Conservation (phyloP, 2,888 invertebrate genomes). For the Gasteruption jaculator region DNA sequence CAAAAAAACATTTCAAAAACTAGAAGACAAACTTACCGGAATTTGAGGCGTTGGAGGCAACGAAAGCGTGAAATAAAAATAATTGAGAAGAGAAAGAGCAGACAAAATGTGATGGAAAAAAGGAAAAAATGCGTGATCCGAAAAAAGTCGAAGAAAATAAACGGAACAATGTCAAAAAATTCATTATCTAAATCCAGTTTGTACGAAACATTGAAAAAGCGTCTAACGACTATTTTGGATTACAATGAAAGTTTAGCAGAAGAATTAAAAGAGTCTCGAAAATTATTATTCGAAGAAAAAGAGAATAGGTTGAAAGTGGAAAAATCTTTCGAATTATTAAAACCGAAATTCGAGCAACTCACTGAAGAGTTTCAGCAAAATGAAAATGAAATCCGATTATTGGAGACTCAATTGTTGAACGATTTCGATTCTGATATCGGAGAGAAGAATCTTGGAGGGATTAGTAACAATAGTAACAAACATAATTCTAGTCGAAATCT, state of each 20-base stretch:
- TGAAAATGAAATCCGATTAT: too few relatives aligned
- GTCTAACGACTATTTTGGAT: slow-evolving; percentile 18
- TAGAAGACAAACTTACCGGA: too few relatives aligned
- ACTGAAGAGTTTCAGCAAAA: too few relatives aligned
- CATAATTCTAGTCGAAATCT: too few relatives aligned
- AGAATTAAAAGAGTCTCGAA: slow-evolving; percentile 20
- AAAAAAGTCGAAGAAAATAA: background rate
- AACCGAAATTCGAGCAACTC: slow-evolving; percentile 22
- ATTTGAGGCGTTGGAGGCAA: too few relatives aligned
- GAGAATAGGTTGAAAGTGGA: slow-evolving; percentile 24
- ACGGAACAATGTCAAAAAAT: background rate
- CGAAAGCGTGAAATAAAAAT: too few relatives aligned
- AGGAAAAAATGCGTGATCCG: background rate
- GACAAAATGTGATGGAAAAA: slow-evolving; percentile 15
- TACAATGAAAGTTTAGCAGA: slow-evolving; percentile 21
- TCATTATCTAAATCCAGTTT: too few relatives aligned
- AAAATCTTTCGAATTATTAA: slow-evolving; percentile 21
- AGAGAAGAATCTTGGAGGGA: too few relatives aligned
- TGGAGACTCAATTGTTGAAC: too few relatives aligned
- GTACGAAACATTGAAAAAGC: slow-evolving; percentile 17
- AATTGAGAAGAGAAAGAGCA: slow-evolving; percentile 12
- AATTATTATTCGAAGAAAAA: slow-evolving; percentile 21
- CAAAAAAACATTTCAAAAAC: too few relatives aligned
- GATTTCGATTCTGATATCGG: too few relatives aligned
- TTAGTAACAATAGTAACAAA: too few relatives aligned